Percentiles rank a stretch among this genome's conserved stretches.
Evolutionary conservation across 1,140 invertebrate species (phyloP).

Genomic region (Drosophila persimilis): DNA sequence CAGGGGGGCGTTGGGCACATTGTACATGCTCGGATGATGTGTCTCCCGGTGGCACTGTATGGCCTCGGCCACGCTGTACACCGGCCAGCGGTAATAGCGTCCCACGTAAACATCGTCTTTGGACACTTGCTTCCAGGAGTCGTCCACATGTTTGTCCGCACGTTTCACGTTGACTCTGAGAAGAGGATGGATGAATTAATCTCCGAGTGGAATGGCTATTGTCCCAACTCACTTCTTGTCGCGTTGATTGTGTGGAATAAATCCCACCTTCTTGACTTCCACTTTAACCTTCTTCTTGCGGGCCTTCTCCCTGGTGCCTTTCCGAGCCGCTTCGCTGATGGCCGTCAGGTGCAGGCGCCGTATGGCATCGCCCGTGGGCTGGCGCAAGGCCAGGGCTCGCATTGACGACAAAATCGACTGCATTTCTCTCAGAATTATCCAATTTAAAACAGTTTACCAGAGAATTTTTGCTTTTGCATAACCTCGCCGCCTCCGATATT

Average conservation of each 20-base stretch:
- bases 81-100: constrained; percentile 85
- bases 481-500: constrained; percentile 7
- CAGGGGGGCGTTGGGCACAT: constrained; percentile 87
- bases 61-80: constrained; percentile 89
- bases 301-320: constrained; percentile 89
- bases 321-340: constrained; percentile 87
- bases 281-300: constrained; percentile 89
- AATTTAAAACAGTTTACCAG: constrained; percentile 21
- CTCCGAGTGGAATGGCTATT: rapidly evolving
- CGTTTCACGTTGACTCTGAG: constrained; percentile 70
- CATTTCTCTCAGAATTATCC: constrained; percentile 54
- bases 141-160: constrained; percentile 84
- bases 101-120: constrained; percentile 88
- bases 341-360: constrained; percentile 79
- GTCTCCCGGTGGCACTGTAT: constrained; percentile 89
- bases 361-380: constrained; percentile 44
- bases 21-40: constrained; percentile 90
- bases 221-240: constrained; percentile 82
- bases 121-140: constrained; percentile 84
- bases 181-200: neutral
- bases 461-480: constrained; percentile 28
- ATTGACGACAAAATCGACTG: constrained; percentile 63
- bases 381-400: constrained; percentile 63
- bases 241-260: constrained; percentile 86
- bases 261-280: constrained; percentile 87